phyloP scores from a whole-genome alignment of 2,113 vertebrate species.

The Zingel zingel region DNA sequence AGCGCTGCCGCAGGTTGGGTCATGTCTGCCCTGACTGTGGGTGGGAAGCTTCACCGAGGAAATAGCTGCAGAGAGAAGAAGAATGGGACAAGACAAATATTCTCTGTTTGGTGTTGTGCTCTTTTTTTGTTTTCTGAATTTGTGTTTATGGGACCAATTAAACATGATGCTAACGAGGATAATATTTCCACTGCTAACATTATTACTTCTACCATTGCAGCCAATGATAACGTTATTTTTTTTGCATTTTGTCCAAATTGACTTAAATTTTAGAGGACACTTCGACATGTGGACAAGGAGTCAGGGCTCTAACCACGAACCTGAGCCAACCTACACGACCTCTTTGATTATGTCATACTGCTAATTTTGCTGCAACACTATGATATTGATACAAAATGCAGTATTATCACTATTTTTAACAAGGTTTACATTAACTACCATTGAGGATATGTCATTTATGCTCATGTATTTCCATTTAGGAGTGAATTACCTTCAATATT shows the following conservation, averaged over 20 bases:
- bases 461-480: too few relatives aligned
- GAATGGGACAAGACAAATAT: background rate
- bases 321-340: background rate
- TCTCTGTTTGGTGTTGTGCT: background rate
- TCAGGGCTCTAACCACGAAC: background rate
- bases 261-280: background rate
- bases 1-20: constrained; percentile 56
- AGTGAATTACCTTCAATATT: too few relatives aligned
- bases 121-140: background rate
- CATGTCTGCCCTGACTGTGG: constrained; percentile 51
- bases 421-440: too few relatives aligned
- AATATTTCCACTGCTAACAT: background rate
- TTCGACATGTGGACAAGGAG: background rate
- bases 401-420: too few relatives aligned
- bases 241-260: background rate
- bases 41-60: constrained; percentile 36
- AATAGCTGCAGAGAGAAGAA: background rate
- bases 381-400: background rate
- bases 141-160: background rate
- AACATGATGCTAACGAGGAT: background rate
- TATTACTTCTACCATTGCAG: background rate
- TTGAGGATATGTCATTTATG: too few relatives aligned
- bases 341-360: background rate
- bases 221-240: background rate
- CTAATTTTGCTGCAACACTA: background rate